Conservation (phyloP, 2,113 vertebrate species). For the Ardeotis arabs region DNA sequence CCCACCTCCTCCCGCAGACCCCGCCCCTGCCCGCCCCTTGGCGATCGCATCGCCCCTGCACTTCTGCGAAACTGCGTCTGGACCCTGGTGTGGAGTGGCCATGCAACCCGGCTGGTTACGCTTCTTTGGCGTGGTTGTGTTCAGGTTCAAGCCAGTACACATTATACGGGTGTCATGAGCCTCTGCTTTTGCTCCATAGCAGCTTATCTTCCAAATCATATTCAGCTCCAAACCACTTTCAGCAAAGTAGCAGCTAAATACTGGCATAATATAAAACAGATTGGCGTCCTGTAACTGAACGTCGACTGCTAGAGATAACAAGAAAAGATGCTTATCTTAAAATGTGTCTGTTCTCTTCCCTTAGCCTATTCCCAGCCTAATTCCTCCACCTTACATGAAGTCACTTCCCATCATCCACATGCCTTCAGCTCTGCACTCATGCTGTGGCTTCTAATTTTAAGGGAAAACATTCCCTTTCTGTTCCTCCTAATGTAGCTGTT, state of each 20-base stretch:
- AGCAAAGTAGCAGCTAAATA: not conserved
- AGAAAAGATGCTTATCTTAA: not conserved
- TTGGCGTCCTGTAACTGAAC: not conserved
- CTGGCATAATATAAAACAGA: not conserved
- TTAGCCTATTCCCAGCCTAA: not conserved
- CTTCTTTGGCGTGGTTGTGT: rapidly evolving
- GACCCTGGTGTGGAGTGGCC: not conserved
- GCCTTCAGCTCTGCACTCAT: not conserved
- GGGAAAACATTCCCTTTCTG: not conserved
- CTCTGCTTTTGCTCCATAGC: not conserved
- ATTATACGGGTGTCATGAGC: not conserved
- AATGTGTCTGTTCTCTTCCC: not conserved
- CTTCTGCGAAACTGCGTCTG: not conserved
- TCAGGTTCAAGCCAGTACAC: not conserved
- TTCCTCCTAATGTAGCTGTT: not conserved
- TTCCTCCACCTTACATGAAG: not conserved
- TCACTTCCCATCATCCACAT: not conserved
- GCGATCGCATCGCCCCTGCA: not conserved
- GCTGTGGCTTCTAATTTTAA: not conserved
- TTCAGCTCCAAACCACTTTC: not conserved
- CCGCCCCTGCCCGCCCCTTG: no score
- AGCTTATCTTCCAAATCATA: not conserved
- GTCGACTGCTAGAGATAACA: not conserved
- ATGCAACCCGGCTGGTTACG: rapidly evolving
- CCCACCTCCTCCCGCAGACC: no score